phyloP scores from a whole-genome alignment of 2,797 vertebrate species.

The Myotis findleyi region DNA sequence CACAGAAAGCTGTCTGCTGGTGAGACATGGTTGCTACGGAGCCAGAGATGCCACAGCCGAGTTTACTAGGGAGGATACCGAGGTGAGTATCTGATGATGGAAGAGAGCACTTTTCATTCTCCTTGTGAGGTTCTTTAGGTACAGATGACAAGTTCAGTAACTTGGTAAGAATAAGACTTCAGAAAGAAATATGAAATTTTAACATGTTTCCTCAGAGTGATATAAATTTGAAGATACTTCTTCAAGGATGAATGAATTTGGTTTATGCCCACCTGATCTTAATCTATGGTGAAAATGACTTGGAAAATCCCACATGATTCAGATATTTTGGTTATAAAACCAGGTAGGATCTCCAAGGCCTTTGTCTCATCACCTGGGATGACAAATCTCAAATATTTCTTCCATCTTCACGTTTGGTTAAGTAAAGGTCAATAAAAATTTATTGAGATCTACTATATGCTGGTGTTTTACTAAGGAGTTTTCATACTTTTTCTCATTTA shows the following conservation, averaged over 20 bases:
- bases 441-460: not conserved
- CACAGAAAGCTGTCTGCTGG: conserved; percentile 81
- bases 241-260: not conserved
- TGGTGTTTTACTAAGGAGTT: not conserved
- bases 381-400: not conserved
- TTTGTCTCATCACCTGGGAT: not conserved
- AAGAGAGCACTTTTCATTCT: conserved; percentile 85
- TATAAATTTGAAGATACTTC: conserved; percentile 57
- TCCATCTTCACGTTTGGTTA: not conserved
- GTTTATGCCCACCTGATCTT: not conserved
- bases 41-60: conserved; percentile 80
- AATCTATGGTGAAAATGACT: conserved; percentile 61
- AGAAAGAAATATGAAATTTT: conserved; percentile 78
- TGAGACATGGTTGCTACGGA: conserved; percentile 86
- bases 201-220: conserved; percentile 65
- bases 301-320: not conserved
- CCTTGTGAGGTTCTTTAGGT: conserved; percentile 77
- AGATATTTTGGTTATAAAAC: conserved; percentile 29
- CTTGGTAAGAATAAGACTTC: conserved; percentile 76
- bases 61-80: conserved; percentile 83
- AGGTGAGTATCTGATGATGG: conserved; percentile 84
- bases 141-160: conserved; percentile 81
- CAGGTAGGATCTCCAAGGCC: not conserved
- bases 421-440: not conserved
- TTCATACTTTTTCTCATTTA: conserved; percentile 9